Evolutionary conservation across 2,797 vertebrate genomes (phyloP), one percentile per base, ranked within the genome.

Genomic region (Phoeniculus purpureus): DNA sequence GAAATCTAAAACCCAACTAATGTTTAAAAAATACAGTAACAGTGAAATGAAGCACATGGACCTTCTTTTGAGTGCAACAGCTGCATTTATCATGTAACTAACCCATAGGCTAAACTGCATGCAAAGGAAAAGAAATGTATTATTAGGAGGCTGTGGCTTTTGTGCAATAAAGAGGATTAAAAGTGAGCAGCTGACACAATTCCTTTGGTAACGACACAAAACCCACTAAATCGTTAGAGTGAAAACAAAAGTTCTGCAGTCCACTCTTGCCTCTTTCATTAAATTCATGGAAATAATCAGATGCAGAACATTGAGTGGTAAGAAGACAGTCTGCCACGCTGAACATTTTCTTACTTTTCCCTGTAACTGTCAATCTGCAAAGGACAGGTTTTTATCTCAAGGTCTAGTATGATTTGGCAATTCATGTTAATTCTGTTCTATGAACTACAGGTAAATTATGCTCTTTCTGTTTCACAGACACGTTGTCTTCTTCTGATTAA

Each of bases 271-370:
- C 92, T 95, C 84, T 95, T 97, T 96, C 97, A 97, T 97, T 96
- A 97, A 95, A 95, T 95, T 97, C 93, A 96, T 93, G 94, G 86
- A 96, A 92, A 89, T 96, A 97, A 97, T 95, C 90, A 96, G 94
- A 96, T 91, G 80, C 90, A 96, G 96, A 97, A 90, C 87, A 91
- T 94, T 71, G 92, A 95, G 96, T 91, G 65, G 73, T 50, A 95
- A 97, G 95, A 96, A 94, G 60, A 94, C 74, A 94, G 70, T 94
- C 83, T 80, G 94, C 29, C 62, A 58, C 58, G 67, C 92, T 95
- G 96, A 94, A 95, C 96, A 96, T 97, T 97, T 97, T 92, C 84
- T 94, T 92, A 96, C 95, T 96, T 96, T 92, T 97, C 96, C 95
- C 85, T 95, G 17, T 92, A 96, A 95, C 83, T 95, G 94, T 95